These are phyloP conservation scores for Antheraea mylitta DNA, from an alignment of 1,140 invertebrate species.

Conservation along the genomic window DNA sequence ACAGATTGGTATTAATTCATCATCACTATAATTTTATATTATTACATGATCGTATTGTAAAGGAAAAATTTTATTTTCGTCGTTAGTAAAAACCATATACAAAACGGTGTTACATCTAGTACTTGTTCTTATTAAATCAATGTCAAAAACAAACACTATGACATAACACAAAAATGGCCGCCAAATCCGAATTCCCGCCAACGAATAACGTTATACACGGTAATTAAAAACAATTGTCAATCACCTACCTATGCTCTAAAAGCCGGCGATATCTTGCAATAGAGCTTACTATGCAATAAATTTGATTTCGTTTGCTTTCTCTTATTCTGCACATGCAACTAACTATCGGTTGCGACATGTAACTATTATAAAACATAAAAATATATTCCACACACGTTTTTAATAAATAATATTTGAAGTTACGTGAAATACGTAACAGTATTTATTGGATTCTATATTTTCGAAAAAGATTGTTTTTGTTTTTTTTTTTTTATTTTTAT, in stretches of 20 bases:
- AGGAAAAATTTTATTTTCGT: too few species aligned
- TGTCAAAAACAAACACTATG: background rate
- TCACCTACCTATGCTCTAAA: background rate
- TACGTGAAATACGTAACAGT: background rate
- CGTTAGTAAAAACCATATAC: too few species aligned
- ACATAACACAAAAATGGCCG: background rate
- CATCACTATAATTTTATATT: too few species aligned
- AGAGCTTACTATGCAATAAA: background rate
- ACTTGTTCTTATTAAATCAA: too few species aligned
- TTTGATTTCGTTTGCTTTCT: slow-evolving; percentile 1
- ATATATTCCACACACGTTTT: background rate
- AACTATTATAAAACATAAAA: slow-evolving; percentile 1
- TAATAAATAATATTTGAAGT: background rate
- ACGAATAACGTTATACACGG: background rate
- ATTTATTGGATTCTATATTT: background rate
- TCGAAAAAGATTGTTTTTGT: too few species aligned
- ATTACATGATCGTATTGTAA: too few species aligned
- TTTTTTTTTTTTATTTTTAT: too few species aligned
- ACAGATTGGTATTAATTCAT: too few species aligned
- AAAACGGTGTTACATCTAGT: too few species aligned
- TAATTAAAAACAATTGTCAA: slow-evolving; percentile 2
- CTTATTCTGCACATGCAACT: slow-evolving; percentile 4
- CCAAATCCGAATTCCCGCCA: background rate
- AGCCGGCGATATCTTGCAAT: background rate
- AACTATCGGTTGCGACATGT: background rate